A percentile compares a stretch with the other conserved stretches of the same genome.
These are phyloP conservation scores for Aramus guarauna DNA, from an alignment of 2,113 vertebrate genomes.

Conservation along the genomic window DNA sequence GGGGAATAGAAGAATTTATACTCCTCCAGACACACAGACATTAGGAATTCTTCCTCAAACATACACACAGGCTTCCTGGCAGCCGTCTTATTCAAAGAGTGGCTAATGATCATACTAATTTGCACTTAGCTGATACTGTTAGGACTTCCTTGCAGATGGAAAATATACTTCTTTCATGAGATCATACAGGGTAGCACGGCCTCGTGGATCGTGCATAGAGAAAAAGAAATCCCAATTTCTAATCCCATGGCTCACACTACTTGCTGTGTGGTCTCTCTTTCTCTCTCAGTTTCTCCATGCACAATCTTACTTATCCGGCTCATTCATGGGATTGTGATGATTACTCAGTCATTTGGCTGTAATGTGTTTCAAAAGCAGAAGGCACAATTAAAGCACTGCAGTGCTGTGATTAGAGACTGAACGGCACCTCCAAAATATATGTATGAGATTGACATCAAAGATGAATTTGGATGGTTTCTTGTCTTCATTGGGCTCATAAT, in stretches of 20 bases:
- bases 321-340: not conserved
- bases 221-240: constrained; percentile 10
- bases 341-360: not conserved
- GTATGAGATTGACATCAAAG: not conserved
- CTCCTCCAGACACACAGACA: constrained; percentile 52
- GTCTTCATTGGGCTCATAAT: not conserved
- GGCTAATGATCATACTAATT: constrained; percentile 40
- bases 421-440: not conserved
- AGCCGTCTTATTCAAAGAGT: constrained; percentile 5
- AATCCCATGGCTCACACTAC: constrained; percentile 12
- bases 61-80: constrained; percentile 40
- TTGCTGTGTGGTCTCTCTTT: constrained; percentile 54
- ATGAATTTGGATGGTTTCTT: not conserved
- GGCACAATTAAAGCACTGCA: not conserved
- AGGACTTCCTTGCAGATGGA: constrained; percentile 33
- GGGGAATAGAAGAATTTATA: constrained; percentile 47
- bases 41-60: constrained; percentile 45
- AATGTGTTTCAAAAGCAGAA: not conserved
- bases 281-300: not conserved
- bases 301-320: not conserved
- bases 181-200: not conserved
- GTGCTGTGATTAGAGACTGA: not conserved
- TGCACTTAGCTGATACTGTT: constrained; percentile 34
- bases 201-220: not conserved
- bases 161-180: constrained; percentile 50